Evolutionary conservation across 2,888 invertebrate species (phyloP).

Genomic region (Acanthosepion lycidas): DNA sequence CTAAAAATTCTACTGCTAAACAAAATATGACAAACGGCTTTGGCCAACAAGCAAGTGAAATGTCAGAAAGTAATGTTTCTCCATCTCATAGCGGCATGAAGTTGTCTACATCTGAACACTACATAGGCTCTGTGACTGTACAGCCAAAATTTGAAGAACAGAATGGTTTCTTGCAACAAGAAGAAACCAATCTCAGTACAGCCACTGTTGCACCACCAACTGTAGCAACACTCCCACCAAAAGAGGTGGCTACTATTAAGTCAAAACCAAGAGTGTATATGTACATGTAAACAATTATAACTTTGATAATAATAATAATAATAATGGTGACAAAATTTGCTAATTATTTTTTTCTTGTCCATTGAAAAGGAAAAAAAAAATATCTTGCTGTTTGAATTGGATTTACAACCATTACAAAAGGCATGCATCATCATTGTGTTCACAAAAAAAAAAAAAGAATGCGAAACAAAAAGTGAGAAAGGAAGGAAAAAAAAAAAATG

Average conservation of each 20-base stretch:
- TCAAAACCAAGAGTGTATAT: constrained; percentile 44
- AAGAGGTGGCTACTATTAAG: constrained; percentile 2
- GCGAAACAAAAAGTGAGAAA: background rate
- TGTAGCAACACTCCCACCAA: constrained; percentile 36
- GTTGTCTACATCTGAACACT: constrained; percentile 41
- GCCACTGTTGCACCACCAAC: constrained; percentile 35
- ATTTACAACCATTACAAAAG: background rate
- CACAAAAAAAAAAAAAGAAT: background rate
- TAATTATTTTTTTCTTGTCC: constrained; percentile 38
- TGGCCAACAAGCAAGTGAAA: background rate
- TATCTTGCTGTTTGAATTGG: background rate
- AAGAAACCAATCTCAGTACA: constrained; percentile 24
- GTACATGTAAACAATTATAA: constrained; percentile 39
- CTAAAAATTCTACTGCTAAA: background rate
- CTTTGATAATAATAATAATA: background rate
- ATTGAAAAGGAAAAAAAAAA: background rate
- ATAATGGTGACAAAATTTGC: constrained; percentile 14
- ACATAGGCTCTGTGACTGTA: background rate
- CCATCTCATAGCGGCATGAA: background rate
- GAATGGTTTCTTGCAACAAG: constrained; percentile 45
- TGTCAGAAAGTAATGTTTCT: background rate
- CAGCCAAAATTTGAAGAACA: constrained; percentile 40
- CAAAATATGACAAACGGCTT: constrained; percentile 46
- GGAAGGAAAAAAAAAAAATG: background rate
- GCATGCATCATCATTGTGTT: background rate